Evolutionary conservation across 1,140 invertebrate genomes (phyloP).

Genomic region (Gryon sp.): DNA sequence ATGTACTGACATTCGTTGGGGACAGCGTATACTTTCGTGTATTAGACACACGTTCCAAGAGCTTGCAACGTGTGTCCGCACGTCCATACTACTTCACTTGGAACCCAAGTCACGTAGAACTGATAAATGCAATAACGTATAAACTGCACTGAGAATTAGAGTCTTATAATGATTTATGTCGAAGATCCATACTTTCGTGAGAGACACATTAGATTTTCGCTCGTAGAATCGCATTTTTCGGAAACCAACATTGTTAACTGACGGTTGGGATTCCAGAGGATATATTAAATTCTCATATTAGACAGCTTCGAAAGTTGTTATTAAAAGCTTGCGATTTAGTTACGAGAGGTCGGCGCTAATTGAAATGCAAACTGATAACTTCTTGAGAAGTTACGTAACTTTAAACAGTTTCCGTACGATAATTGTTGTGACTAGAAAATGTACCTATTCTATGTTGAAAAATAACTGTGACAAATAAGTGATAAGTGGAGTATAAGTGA

Average conservation of each 20-base stretch:
- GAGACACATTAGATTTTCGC: constrained; percentile 2
- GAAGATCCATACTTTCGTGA: constrained; percentile 33
- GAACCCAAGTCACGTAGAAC: constrained; percentile 68
- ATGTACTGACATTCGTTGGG: constrained; percentile 4
- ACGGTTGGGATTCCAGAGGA: constrained; percentile 9
- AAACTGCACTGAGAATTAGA: constrained; percentile 75
- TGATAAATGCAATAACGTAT: constrained; percentile 78
- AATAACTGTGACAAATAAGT: too few relatives aligned
- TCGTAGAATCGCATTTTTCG: neutral
- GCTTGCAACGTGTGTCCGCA: constrained; percentile 37
- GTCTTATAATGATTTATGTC: constrained; percentile 67
- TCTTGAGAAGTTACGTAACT: constrained; percentile 22
- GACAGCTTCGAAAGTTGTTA: constrained; percentile 7
- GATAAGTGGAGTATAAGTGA: too few relatives aligned
- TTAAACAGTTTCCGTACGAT: constrained; percentile 14
- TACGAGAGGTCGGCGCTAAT: constrained; percentile 22
- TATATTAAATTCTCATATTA: constrained; percentile 16
- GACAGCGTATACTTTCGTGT: constrained; percentile 61
- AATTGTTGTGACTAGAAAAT: too few relatives aligned
- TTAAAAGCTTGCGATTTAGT: constrained; percentile 28
- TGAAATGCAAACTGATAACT: constrained; percentile 47
- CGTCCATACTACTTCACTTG: constrained; percentile 29
- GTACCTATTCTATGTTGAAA: too few relatives aligned
- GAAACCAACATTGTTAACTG: neutral
- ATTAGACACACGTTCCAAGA: constrained; percentile 45